Evolutionary conservation across 2,797 vertebrate genomes (phyloP), one percentile per base, ranked within the genome.

Genomic region (Rhodeus uyekii): DNA sequence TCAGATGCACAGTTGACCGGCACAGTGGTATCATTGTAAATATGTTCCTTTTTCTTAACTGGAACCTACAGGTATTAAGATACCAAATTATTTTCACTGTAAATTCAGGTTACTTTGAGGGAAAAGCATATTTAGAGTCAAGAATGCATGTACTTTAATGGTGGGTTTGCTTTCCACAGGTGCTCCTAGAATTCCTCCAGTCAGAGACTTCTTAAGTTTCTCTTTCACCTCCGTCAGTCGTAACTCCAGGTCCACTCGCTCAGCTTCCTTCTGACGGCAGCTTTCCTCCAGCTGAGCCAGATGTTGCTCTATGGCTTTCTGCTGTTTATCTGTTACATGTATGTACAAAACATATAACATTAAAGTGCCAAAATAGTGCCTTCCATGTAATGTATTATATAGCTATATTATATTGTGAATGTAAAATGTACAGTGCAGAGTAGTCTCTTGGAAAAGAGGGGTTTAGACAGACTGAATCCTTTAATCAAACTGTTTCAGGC

Each of bases 181-280:
- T 2, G 96, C 92, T 39, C 94, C 95, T 88, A 97, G 90, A 3
- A 95, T 95, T 58, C 97, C 97, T 84, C 97, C 95, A 0, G 98
- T 97, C 92, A 99, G 82, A 0, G 96, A 98, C 87, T 97, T 97
- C 90, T 96, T 98, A 84, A 99, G 92, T 86, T 94, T 96, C 87
- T 99, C 97, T 91, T 99, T 99, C 87, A 99, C 97, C 76, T 96
- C 95, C 0, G 96, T 96, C 75, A 99, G 94, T 87, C 88, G 90
- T 48, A 99, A 95, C 89, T 99, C 98, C 78, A 99, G 90, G 83
- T 98, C 97, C 0, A 99, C 97, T 0, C 98, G 92, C 63, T 93
- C 93, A 78, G 95, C 93, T 89, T 99, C 98, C 83, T 96, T 97
- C 74, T 91, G 92, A 90, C 94, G 95, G 84, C 97, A 99, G 78